Conservation (phyloP, 2,888 invertebrate genomes). For the Tinea pellionella region DNA sequence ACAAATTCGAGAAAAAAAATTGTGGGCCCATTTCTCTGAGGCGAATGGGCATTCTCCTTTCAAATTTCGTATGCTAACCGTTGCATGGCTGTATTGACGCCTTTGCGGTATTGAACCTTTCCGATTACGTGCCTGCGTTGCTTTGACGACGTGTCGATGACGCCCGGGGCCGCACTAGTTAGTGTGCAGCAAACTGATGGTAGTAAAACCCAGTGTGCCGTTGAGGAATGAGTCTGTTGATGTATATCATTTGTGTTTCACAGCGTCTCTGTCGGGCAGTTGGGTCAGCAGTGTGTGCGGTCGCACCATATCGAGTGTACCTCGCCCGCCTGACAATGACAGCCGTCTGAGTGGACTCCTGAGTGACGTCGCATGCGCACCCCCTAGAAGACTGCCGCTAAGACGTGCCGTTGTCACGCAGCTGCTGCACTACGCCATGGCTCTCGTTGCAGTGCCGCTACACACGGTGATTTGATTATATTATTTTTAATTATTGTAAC, state of each 20-base stretch:
- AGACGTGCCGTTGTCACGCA: constrained; percentile 79
- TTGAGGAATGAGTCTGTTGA: neutral
- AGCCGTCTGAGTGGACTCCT: constrained; percentile 72
- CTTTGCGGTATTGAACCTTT: too few species aligned
- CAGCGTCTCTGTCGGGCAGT: constrained; percentile 42
- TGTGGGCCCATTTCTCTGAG: too few species aligned
- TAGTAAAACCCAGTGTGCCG: too few species aligned
- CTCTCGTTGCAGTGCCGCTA: constrained; percentile 64
- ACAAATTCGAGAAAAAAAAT: too few species aligned
- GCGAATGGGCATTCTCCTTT: too few species aligned
- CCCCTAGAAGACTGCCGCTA: constrained; percentile 67
- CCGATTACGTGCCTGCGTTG: too few species aligned
- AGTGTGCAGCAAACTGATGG: too few species aligned
- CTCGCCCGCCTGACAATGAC: constrained; percentile 49
- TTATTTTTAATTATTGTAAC: too few species aligned
- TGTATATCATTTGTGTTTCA: neutral
- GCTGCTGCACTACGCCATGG: constrained; percentile 75
- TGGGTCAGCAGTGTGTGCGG: constrained; percentile 35
- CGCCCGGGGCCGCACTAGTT: too few species aligned
- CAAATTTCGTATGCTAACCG: too few species aligned
- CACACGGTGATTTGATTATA: constrained; percentile 22
- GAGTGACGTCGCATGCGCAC: constrained; percentile 74
- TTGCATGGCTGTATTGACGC: too few species aligned
- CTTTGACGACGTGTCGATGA: too few species aligned
- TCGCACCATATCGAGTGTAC: constrained; percentile 37